These are phyloP conservation scores for Entomyzon cyanotis DNA, from an alignment of 2,113 vertebrate genomes.

Conservation along the genomic window DNA sequence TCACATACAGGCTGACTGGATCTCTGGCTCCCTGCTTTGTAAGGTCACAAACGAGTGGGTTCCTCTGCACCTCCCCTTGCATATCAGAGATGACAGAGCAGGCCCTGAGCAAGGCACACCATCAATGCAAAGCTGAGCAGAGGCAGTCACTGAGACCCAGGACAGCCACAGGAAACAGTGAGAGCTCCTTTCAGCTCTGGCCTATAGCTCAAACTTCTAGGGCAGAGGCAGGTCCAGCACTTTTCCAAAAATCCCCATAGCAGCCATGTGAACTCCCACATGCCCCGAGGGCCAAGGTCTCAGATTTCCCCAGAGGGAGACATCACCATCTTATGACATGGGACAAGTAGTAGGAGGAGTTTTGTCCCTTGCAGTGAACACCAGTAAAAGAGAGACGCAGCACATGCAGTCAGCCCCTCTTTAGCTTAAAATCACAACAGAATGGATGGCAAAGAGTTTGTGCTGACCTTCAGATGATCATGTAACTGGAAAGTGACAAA, in stretches of 20 bases:
- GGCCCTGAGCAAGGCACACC: background rate
- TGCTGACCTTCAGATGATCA: background rate
- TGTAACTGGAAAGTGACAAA: background rate
- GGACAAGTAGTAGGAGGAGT: background rate
- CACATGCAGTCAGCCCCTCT: background rate
- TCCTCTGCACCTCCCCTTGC: background rate
- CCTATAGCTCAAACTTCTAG: background rate
- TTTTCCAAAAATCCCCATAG: background rate
- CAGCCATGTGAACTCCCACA: background rate
- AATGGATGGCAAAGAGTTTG: background rate
- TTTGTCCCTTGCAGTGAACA: background rate
- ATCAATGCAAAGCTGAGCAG: background rate
- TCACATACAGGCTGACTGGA: background rate
- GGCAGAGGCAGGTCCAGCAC: background rate
- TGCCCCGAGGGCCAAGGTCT: background rate
- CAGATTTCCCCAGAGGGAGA: rapidly evolving
- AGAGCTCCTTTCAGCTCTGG: background rate
- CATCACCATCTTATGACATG: rapidly evolving
- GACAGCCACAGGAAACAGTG: background rate
- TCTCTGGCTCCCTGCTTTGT: background rate
- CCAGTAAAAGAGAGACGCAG: background rate
- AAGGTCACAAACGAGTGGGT: background rate
- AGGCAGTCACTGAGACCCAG: background rate
- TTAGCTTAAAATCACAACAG: background rate
- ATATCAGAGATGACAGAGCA: background rate